Evolutionary conservation across 2,888 invertebrate species (phyloP).

Genomic region (Villa cingulata): DNA sequence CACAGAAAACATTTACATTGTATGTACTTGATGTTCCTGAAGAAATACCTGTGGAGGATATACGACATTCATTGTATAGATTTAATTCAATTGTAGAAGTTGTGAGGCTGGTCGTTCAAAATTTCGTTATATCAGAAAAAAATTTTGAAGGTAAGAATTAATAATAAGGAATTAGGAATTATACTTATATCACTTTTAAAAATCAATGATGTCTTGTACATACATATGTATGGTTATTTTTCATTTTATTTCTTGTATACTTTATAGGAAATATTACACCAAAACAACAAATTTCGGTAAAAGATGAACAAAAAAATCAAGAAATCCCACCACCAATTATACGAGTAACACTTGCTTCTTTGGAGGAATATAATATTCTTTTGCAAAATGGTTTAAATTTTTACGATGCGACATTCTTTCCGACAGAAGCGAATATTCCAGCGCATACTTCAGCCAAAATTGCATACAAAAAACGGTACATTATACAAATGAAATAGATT

Average conservation of each 20-base stretch:
- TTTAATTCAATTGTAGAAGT: slow-evolving; percentile 70
- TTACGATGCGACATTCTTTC: slow-evolving; percentile 78
- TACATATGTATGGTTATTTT: not conserved
- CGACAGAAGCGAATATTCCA: slow-evolving; percentile 61
- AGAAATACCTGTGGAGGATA: slow-evolving; percentile 73
- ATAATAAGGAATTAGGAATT: not conserved
- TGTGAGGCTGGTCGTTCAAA: slow-evolving; percentile 45
- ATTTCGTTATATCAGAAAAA: slow-evolving; percentile 20
- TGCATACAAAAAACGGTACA: slow-evolving; percentile 37
- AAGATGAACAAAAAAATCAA: slow-evolving; percentile 37
- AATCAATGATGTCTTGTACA: too few species aligned
- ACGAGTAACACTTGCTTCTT: slow-evolving; percentile 58
- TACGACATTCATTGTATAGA: slow-evolving; percentile 66
- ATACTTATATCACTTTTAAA: not conserved
- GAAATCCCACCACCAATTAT: slow-evolving; percentile 50
- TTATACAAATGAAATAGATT: not conserved
- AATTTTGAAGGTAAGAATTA: slow-evolving; percentile 26
- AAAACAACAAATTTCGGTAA: slow-evolving; percentile 31
- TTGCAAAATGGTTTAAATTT: slow-evolving; percentile 75
- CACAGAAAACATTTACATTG: slow-evolving; percentile 74
- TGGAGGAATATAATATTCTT: slow-evolving; percentile 63
- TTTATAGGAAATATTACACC: slow-evolving; percentile 36
- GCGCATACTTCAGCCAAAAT: slow-evolving; percentile 45
- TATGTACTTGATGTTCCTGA: slow-evolving; percentile 72
- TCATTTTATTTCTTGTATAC: not conserved